Base-by-base conservation (phyloP, 2,797 vertebrate genomes). In the Platyrinchus mystaceus region DNA sequence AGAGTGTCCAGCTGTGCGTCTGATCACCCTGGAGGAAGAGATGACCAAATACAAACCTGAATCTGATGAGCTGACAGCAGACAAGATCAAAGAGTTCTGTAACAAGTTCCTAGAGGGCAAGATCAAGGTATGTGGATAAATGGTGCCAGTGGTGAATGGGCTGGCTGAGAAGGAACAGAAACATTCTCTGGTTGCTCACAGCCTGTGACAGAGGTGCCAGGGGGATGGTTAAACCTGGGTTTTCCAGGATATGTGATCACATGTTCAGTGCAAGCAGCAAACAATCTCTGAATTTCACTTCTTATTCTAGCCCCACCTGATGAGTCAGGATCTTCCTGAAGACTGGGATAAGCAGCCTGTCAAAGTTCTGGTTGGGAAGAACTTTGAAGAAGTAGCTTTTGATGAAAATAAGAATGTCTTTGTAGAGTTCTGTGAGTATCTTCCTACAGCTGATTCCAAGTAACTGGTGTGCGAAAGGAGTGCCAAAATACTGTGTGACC, bases 41-140 rank as follows among this genome's bases (percentile, higher is more conserved):
- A 99, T 99, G 99, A 99, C 99, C 50, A 99, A 99, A 94, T 99
- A 99, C 98, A 99, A 98, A 89, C 99, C 99, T 0, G 98, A 99
- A 52, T 98, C 95, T 0, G 96, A 98, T 8, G 98, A 98, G 69
- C 98, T 99, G 93, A 99, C 98, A 1, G 97, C 99, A 10, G 99
- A 99, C 37, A 98, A 98, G 94, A 99, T 99, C 90, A 97, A 96
- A 1, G 92, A 96, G 5, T 99, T 99, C 98, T 99, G 99, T 95
- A 98, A 97, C 11, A 97, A 83, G 47, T 99, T 99, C 96, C 93
- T 98, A 28, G 99, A 99, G 9, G 99, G 99, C 75, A 99, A 99
- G 97, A 98, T 99, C 74, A 99, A 99, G 99, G 99, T 99, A 82
- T 58, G 18, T 43, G 58, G 34, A 70, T 56, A 47, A 79, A 70